A percentile compares a stretch with the other conserved stretches of the same genome.
These are phyloP conservation scores for human (Homo sapiens) DNA, from an alignment of 2,113 vertebrate genomes.

Conservation along the genomic window GRCh38 chr15:89453501-89454000, in stretches of 20 bases:
- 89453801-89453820: too few relatives aligned
- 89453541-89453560: not conserved
- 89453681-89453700: not conserved
- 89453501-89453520: not conserved
- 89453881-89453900: too few relatives aligned
- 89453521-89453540: not conserved
- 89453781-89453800: too few relatives aligned
- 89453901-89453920: too few relatives aligned
- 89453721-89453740: not conserved
- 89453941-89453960: too few relatives aligned
- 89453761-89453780: not conserved
- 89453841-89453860: too few relatives aligned
- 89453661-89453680: not conserved
- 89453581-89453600: not conserved
- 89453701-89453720: fast-evolving
- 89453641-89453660: not conserved
- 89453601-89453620: not conserved
- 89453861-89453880: too few relatives aligned
- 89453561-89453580: not conserved
- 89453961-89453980: too few relatives aligned
- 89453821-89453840: too few relatives aligned
- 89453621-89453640: not conserved
- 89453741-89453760: not conserved
- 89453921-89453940: too few relatives aligned
- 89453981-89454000: too few relatives aligned